Percentiles rank a stretch among this genome's conserved stretches.
Evolutionary conservation across 2,797 vertebrate species (phyloP).

Genomic region (Cyprinella venusta): DNA sequence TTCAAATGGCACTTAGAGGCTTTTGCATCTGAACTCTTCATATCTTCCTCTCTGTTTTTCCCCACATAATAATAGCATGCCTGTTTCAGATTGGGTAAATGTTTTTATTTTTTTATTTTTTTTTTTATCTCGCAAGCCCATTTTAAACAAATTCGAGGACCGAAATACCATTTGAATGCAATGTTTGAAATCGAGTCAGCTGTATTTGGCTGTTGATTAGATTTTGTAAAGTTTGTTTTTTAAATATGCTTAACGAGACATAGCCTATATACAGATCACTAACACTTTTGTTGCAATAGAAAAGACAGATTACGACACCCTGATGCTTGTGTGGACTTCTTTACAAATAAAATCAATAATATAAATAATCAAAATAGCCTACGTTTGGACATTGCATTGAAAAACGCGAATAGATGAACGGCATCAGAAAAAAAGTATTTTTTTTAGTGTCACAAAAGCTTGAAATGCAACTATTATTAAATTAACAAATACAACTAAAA

Average conservation of each 20-base stretch:
- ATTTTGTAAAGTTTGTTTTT: background rate
- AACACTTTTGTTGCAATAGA: background rate
- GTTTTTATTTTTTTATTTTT: too few species aligned
- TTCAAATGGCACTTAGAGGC: too few species aligned
- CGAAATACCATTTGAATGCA: background rate
- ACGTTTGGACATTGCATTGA: background rate
- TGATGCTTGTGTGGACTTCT: background rate
- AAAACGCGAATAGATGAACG: background rate
- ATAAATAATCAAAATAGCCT: background rate
- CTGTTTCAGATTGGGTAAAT: background rate
- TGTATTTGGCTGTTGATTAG: background rate
- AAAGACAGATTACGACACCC: background rate
- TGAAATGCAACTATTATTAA: too few species aligned
- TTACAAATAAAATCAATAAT: background rate
- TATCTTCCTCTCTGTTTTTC: background rate
- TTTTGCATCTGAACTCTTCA: too few species aligned
- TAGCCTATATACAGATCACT: too few species aligned
- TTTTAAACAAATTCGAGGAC: background rate
- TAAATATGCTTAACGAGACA: background rate
- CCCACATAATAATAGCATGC: slow-evolving; percentile 12
- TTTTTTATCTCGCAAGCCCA: background rate
- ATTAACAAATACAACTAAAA: background rate
- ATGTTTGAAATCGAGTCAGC: background rate
- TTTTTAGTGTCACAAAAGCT: background rate
- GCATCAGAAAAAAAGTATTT: background rate